Conservation (phyloP, 1,140 invertebrate genomes). For the Cryptotermes secundus region DNA sequence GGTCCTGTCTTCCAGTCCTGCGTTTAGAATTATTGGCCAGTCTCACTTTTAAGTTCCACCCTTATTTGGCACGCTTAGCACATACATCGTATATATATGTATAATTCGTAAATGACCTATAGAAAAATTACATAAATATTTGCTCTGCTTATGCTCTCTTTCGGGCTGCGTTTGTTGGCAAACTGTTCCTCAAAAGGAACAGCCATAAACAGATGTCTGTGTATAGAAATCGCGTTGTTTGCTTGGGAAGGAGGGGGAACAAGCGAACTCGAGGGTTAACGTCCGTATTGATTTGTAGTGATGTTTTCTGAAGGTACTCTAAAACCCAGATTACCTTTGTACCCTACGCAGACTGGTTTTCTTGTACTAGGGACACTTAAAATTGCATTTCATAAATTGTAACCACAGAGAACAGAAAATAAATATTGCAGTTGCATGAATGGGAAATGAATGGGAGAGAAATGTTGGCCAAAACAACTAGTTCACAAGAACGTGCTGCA, state of each 20-base stretch:
- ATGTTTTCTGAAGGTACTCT: background rate
- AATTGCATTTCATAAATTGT: no score
- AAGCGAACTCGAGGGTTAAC: background rate
- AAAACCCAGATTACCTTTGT: background rate
- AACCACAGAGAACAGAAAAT: no score
- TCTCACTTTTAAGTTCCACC: no score
- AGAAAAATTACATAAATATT: background rate
- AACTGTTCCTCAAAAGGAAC: background rate
- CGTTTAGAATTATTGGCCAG: no score
- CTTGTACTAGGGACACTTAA: no score
- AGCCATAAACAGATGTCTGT: background rate
- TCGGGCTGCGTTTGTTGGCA: background rate
- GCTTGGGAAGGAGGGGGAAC: background rate
- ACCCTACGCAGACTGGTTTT: background rate
- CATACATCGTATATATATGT: no score
- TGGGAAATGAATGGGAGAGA: no score
- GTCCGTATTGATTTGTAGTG: background rate
- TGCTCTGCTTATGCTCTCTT: background rate
- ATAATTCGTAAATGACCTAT: background rate
- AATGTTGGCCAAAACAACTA: no score
- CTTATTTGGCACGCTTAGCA: no score
- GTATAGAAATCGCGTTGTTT: background rate
- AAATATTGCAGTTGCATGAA: no score
- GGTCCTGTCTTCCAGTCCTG: no score
- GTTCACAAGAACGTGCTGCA: no score